Evolutionary conservation across 1,140 invertebrate genomes (phyloP), one percentile per base, ranked within the genome.

Genomic region (Adoxophyes honmai): DNA sequence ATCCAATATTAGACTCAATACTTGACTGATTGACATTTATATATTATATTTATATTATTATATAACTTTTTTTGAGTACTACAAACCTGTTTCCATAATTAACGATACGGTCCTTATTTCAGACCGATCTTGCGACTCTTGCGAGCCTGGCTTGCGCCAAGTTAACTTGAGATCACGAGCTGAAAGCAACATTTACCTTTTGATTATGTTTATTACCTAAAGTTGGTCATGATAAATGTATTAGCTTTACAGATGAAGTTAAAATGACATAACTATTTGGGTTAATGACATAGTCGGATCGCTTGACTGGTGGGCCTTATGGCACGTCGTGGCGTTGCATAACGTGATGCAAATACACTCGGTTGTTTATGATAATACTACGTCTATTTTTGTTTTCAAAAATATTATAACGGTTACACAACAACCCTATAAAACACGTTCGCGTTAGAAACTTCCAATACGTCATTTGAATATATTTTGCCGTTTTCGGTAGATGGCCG

Each of bases 271-370:
- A 48, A 55, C 48, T 35, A 62, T 64, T 38, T 68, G 34, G 62
- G 66, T 61, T 65, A 62, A 68, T 65, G 48, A 16, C 48, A 60
- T 60, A 38, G 37, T 21, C 39, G 42, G 51, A 48, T 62, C 57
- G 59, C 16, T 48, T 18, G 42, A 48, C 21, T 28, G 16, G 4
- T 48, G 18, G 42, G 42, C 42, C 42, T 48, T 48, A 48, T 48
- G 42, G 10, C 5, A n/a, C 11, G 21, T 8, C 21, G 42, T 48
- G 21, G 10, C 42, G 42, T 48, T 48, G 42, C 42, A 48, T 48
- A 48, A 48, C 21, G 10, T 48, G 42, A 48, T 48, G 18, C 18
- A 48, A 48, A 48, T 48, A 16, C 42, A 18, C 21, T 48, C n/a
- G 10, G 42, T 48, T 48, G 21, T 48, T 48, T 48, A 48, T 33